Evolutionary conservation across 1,140 invertebrate species (phyloP), one percentile per base, ranked within the genome.

Genomic region (Danaus melanippus): DNA sequence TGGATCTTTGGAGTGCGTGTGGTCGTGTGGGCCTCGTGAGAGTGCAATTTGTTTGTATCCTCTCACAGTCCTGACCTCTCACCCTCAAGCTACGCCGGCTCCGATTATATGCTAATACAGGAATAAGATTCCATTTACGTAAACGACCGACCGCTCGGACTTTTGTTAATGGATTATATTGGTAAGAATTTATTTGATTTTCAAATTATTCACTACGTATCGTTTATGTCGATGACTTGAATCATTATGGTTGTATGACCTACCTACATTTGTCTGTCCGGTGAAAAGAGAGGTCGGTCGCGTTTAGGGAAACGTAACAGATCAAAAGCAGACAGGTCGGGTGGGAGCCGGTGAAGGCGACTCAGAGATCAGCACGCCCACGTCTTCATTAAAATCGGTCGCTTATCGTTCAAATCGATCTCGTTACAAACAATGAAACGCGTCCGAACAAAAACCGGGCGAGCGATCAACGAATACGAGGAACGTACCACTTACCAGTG

Each of bases 401-500:
- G 63, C 71, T 81, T 84, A 81, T 84, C 80, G 71, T 69, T 69
- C 74, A 79, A 79, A 76, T 80, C 77, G 74, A 80, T 84, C 80
- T 84, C 74, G 76, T 81, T 76, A 79, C 72, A 74, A 77, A 84
- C 76, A 83, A 79, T 77, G 74, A 77, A 76, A 79, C 69, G 69
- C 68, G 69, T 76, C 76, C 76, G 75, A 77, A 81, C 79, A 84
- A 80, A 81, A 79, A 81, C 76, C 69, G 73, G 66, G 71, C 71
- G 69, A 71, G 59, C 75, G 74, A 71, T 71, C 71, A 72, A 77
- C 76, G 78, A 82, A 82, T 81, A 75, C 79, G 76, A 81, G 78
- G 80, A 84, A 78, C 74, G 76, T 79, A 79, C 21, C 21, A 78
- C 74, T 75, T 79, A 79, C 21, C 21, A 8, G 21, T 8, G 21